Conservation (phyloP, 2,113 vertebrate genomes). For the Damaliscus lunatus region DNA sequence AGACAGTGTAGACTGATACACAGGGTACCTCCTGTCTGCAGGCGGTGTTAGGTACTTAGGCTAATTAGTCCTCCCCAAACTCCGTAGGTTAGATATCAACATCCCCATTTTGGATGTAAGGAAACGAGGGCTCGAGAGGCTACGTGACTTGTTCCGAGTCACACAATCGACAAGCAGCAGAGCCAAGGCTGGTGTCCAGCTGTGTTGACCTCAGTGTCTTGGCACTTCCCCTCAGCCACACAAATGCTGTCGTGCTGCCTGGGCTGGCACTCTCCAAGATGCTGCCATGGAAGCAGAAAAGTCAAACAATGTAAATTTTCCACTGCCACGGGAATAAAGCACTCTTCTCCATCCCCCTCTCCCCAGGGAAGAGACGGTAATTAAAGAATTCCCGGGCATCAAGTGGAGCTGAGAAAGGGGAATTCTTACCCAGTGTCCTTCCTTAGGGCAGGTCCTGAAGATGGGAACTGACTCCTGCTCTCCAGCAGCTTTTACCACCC, state of each 20-base stretch:
- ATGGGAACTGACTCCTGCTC: too few relatives aligned
- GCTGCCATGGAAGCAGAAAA: neutral
- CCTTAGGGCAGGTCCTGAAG: neutral
- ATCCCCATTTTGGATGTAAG: neutral
- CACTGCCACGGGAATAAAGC: neutral
- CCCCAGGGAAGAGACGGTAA: neutral
- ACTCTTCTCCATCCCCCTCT: fast-evolving
- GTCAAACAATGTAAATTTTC: neutral
- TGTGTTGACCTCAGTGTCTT: neutral
- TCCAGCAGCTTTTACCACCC: neutral
- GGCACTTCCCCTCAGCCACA: neutral
- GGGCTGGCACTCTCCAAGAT: neutral
- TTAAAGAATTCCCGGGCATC: neutral
- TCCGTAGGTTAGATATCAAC: neutral
- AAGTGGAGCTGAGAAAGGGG: neutral
- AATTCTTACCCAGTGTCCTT: neutral
- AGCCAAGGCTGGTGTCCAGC: neutral
- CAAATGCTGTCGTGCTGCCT: fast-evolving
- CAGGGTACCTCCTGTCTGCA: neutral
- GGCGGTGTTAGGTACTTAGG: neutral
- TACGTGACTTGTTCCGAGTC: neutral
- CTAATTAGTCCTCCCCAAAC: neutral
- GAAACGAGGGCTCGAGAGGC: neutral
- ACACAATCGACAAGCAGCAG: neutral
- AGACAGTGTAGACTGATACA: neutral